Conservation (phyloP, 2,888 invertebrate species). For the Hypercompe scribonia region DNA sequence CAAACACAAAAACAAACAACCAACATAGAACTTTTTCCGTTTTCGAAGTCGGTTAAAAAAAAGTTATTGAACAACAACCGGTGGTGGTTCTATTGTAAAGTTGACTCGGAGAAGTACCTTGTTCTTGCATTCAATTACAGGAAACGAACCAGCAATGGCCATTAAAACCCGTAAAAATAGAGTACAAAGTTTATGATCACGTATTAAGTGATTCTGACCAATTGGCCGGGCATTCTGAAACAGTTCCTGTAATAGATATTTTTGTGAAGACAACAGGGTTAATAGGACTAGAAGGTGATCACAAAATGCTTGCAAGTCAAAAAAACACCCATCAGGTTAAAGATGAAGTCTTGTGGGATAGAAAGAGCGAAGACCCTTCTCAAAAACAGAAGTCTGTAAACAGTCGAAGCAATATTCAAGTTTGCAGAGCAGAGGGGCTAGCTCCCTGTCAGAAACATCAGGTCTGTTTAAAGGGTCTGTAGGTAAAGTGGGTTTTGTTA, state of each 20-base stretch:
- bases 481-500: neutral
- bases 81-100: neutral
- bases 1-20: too few relatives aligned
- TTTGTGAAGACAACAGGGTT: neutral
- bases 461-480: neutral
- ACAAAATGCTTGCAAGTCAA: neutral
- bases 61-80: neutral
- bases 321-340: neutral
- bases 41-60: neutral
- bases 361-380: neutral
- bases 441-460: neutral
- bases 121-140: conserved; percentile 1
- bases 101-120: neutral
- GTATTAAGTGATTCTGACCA: neutral
- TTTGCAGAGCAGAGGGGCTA: neutral
- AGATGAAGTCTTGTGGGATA: neutral
- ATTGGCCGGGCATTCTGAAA: neutral
- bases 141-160: neutral
- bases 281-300: neutral
- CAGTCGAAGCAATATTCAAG: neutral
- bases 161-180: conserved; percentile 31
- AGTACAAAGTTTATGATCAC: conserved; percentile 52
- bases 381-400: neutral
- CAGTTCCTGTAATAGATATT: neutral
- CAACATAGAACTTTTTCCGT: too few relatives aligned